Percentiles rank a stretch among this genome's conserved stretches.
Evolutionary conservation across 1,140 invertebrate genomes (phyloP).

Genomic region (Chlorops oryzae): DNA sequence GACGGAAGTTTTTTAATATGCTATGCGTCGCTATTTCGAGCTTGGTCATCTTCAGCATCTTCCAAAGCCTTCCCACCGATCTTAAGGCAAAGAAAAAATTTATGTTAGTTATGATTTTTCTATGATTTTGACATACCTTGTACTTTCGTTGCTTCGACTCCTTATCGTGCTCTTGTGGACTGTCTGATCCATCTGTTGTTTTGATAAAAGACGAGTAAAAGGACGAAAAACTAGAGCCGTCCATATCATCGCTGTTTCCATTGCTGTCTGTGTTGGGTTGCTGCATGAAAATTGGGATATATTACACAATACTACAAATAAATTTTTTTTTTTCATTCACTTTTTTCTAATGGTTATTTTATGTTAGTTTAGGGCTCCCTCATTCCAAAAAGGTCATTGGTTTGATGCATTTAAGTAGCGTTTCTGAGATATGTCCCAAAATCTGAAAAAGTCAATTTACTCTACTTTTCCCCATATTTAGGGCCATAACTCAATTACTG

Average conservation of each 20-base stretch:
- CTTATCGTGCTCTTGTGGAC: constrained; percentile 40
- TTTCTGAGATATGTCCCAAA: too few relatives aligned
- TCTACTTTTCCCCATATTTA: too few relatives aligned
- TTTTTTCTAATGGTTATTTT: too few relatives aligned
- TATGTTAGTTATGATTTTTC: neutral
- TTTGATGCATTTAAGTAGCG: too few relatives aligned
- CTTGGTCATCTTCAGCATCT: constrained; percentile 38
- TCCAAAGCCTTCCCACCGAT: constrained; percentile 20
- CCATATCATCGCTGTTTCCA: constrained; percentile 46
- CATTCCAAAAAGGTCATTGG: too few relatives aligned
- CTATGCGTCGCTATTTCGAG: constrained; percentile 36
- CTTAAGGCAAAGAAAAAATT: neutral
- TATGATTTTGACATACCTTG: constrained; percentile 22
- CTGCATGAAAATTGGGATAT: neutral
- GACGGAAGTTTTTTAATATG: too few relatives aligned
- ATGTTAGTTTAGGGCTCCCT: too few relatives aligned
- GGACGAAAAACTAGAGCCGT: constrained; percentile 52
- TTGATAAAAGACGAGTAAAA: constrained; percentile 54
- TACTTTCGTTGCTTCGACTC: constrained; percentile 32
- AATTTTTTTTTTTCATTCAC: neutral
- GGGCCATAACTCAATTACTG: too few relatives aligned
- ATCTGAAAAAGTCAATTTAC: too few relatives aligned
- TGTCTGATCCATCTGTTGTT: constrained; percentile 48
- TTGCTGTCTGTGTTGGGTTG: constrained; percentile 37
- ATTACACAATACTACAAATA: neutral